Conservation (phyloP, 2,888 invertebrate genomes). For the Mesopsocus fuscifrons region DNA sequence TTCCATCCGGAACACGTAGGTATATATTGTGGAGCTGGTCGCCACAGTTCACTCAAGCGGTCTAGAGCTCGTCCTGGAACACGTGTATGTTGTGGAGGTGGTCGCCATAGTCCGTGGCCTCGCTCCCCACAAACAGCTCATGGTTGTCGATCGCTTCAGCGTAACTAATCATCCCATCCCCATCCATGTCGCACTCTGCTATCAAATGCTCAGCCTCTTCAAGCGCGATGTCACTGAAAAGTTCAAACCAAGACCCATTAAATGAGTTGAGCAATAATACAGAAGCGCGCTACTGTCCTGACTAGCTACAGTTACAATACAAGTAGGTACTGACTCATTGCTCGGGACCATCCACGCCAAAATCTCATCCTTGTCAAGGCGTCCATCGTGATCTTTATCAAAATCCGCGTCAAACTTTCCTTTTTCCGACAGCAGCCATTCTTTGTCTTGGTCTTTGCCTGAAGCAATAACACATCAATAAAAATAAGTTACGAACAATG, state of each 20-base stretch:
- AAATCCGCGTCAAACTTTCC: slow-evolving; percentile 72
- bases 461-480: slow-evolving; percentile 21
- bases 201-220: slow-evolving; percentile 87
- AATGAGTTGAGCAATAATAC: not conserved
- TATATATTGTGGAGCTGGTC: too few species aligned
- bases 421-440: slow-evolving; percentile 50
- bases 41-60: too few species aligned
- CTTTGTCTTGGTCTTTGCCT: slow-evolving; percentile 47
- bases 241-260: slow-evolving; percentile 2
- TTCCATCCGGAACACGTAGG: too few species aligned
- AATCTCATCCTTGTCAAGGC: slow-evolving; percentile 59
- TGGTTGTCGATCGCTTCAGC: slow-evolving; percentile 68
- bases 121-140: slow-evolving; percentile 80
- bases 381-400: slow-evolving; percentile 69
- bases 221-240: slow-evolving; percentile 55
- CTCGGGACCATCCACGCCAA: slow-evolving; percentile 79
- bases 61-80: slow-evolving; percentile 53
- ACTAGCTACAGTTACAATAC: not conserved
- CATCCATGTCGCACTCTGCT: slow-evolving; percentile 66
- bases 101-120: slow-evolving; percentile 76
- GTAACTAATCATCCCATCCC: slow-evolving; percentile 57
- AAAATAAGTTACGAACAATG: slow-evolving; percentile 19
- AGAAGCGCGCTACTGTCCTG: too few species aligned
- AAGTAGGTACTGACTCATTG: slow-evolving; percentile 60
- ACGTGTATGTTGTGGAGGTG: slow-evolving; percentile 61